A percentile compares a stretch with the other conserved stretches of the same genome.
Conservation (phyloP, 2,113 vertebrate genomes). For the Notechis scutatus region DNA sequence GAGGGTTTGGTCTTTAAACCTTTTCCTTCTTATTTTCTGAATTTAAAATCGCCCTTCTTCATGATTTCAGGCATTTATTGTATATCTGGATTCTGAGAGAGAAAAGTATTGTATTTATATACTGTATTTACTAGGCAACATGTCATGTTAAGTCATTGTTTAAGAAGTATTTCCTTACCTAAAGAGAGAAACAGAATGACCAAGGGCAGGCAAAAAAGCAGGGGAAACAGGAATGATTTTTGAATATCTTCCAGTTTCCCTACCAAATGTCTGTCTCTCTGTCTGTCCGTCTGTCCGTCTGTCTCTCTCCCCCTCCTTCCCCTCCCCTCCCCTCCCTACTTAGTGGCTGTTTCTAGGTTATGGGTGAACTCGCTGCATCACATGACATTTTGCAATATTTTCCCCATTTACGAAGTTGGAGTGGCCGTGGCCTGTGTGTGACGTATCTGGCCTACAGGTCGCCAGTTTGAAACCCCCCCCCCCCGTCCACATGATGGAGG, state of each 20-base stretch:
- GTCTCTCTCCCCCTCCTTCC: rapidly evolving
- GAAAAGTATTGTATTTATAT: not conserved
- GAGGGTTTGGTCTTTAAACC: not conserved
- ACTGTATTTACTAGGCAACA: not conserved
- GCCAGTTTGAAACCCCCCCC: no score
- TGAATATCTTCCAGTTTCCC: not conserved
- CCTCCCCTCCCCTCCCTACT: no score
- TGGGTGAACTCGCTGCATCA: no score
- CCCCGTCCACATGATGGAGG: not conserved
- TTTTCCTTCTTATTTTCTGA: not conserved
- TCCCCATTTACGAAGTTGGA: no score
- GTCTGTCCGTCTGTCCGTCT: not conserved
- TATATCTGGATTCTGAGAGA: not conserved
- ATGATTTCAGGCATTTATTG: not conserved
- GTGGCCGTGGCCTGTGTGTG: no score
- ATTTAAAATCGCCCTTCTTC: not conserved
- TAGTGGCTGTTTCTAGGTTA: no score
- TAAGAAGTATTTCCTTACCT: not conserved
- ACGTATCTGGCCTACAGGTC: no score
- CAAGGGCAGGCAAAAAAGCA: not conserved
- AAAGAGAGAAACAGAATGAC: not conserved
- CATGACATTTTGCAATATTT: no score
- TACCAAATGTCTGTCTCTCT: not conserved
- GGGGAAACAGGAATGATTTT: not conserved
- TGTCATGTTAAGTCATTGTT: not conserved